phyloP scores from a whole-genome alignment of 64 coral and sea anemone species.

The Astreopora myriophthalma region DNA sequence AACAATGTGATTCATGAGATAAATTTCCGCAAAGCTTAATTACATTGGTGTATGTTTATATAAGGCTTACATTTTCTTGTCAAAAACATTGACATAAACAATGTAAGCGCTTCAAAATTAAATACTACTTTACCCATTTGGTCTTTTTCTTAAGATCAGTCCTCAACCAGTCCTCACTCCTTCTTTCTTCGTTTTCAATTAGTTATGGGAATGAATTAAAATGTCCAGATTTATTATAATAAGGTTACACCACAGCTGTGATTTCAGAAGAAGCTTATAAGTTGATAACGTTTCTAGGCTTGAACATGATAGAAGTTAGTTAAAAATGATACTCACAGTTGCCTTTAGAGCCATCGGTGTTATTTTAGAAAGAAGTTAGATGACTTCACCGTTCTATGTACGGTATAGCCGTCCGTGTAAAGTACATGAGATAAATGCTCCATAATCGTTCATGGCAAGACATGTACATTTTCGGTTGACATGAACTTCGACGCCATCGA shows the following conservation, averaged over 20 bases:
- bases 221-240: too few species aligned
- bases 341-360: constrained; percentile 1
- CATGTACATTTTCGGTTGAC: background rate
- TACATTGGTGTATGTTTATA: background rate
- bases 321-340: background rate
- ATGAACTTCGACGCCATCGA: background rate
- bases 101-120: background rate
- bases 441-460: background rate
- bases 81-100: background rate
- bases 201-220: background rate
- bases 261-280: too few species aligned
- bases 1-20: too few species aligned
- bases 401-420: too few species aligned
- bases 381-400: background rate
- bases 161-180: too few species aligned
- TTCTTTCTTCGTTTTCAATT: too few species aligned
- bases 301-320: background rate
- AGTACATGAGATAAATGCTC: background rate
- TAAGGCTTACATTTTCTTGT: background rate
- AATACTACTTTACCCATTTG: background rate
- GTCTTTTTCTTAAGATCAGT: too few species aligned
- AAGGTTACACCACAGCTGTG: too few species aligned
- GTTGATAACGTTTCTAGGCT: too few species aligned
- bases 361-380: background rate
- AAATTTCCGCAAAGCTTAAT: background rate